Evolutionary conservation across 64 coral and sea anemone genomes (phyloP).

Genomic region (Montipora sp.): DNA sequence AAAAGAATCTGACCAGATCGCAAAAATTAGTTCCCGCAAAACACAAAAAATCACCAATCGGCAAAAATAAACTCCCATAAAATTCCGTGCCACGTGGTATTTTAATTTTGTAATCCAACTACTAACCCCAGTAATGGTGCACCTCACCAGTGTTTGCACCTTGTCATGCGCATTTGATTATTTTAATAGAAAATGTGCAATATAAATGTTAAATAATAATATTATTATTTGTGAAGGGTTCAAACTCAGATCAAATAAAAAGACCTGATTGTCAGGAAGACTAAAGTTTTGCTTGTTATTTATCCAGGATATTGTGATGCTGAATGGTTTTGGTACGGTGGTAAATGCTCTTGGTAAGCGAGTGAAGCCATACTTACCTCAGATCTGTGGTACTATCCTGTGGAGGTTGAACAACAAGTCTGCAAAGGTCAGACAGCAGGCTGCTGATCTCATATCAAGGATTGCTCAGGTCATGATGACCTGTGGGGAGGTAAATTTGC

Average conservation of each 20-base stretch:
- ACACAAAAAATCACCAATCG: too few species aligned
- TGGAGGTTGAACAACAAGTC: slow-evolving; percentile 99
- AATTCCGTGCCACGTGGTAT: too few species aligned
- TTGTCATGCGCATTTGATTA: too few species aligned
- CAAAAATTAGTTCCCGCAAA: too few species aligned
- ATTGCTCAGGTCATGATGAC: slow-evolving; percentile 99
- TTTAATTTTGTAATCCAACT: too few species aligned
- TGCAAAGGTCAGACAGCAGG: slow-evolving; percentile 98
- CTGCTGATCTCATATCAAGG: slow-evolving; percentile 96
- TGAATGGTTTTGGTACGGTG: slow-evolving; percentile 99
- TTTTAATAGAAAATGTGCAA: too few species aligned
- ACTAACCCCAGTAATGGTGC: too few species aligned
- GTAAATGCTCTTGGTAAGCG: slow-evolving; percentile 97
- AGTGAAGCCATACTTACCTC: slow-evolving; percentile 95
- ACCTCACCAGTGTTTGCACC: too few species aligned
- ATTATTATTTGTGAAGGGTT: too few species aligned
- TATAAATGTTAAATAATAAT: too few species aligned
- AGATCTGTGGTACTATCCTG: slow-evolving; percentile 99
- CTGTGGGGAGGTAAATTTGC: slow-evolving; percentile 88
- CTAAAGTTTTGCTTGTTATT: background rate
- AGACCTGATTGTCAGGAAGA: background rate
- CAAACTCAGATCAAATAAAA: background rate
- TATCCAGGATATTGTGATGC: slow-evolving; percentile 95
- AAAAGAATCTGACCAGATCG: too few species aligned
- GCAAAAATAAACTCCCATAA: too few species aligned